These are phyloP conservation scores for Megalops atlanticus DNA, from an alignment of 2,113 vertebrate species.

Conservation along the genomic window DNA sequence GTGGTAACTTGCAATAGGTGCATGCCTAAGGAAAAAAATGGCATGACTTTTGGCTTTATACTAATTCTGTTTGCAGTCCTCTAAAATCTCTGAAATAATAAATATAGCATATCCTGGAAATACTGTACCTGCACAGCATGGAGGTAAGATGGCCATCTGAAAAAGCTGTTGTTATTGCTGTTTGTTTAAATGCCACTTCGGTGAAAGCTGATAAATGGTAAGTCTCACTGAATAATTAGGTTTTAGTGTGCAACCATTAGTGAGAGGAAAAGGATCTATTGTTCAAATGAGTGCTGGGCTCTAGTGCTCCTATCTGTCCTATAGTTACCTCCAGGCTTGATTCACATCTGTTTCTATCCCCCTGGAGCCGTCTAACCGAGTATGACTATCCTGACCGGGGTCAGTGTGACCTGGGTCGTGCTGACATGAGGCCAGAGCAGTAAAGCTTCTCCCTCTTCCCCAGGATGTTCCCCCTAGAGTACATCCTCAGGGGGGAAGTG, in stretches of 20 bases:
- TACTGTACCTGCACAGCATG: not conserved
- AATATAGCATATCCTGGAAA: not conserved
- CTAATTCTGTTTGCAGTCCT: not conserved
- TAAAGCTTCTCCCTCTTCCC: conserved; percentile 4
- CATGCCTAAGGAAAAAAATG: not conserved
- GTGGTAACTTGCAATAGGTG: not conserved
- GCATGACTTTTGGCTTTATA: not conserved
- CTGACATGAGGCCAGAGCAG: not conserved
- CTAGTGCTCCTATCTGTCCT: not conserved
- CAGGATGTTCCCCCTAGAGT: not conserved
- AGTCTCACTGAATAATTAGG: not conserved
- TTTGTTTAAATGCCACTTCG: not conserved
- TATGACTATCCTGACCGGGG: not conserved
- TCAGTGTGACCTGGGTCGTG: not conserved
- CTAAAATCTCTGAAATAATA: not conserved
- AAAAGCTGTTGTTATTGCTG: not conserved
- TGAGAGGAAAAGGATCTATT: not conserved
- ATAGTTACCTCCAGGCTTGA: not conserved
- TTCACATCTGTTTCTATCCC: not conserved
- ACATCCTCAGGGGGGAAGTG: not conserved
- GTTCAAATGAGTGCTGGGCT: not conserved
- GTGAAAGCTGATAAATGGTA: not conserved
- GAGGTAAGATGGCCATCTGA: not conserved
- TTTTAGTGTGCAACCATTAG: not conserved
- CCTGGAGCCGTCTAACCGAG: not conserved